phyloP scores from a whole-genome alignment of 2,797 vertebrate species.

The Danio kyathit region DNA sequence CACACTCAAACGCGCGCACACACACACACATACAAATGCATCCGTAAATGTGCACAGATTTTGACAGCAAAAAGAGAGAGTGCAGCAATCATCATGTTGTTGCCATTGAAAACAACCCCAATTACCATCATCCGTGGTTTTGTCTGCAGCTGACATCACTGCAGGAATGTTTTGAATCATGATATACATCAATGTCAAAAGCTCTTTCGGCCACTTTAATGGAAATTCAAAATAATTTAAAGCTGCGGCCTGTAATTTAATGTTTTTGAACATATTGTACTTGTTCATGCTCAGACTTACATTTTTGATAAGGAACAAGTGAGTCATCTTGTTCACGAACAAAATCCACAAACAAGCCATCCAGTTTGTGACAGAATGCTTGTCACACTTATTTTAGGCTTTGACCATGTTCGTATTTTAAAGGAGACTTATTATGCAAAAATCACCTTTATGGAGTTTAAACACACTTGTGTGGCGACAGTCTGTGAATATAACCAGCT shows the following conservation, averaged over 20 bases:
- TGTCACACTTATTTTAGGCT: too few species aligned
- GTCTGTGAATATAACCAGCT: too few species aligned
- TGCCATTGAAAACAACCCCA: constrained; percentile 30
- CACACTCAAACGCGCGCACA: constrained; percentile 4
- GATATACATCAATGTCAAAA: background rate
- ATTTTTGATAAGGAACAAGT: background rate
- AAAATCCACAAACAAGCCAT: background rate
- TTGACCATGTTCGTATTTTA: too few species aligned
- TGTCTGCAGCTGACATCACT: constrained; percentile 12
- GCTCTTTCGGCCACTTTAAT: background rate
- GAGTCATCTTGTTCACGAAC: background rate
- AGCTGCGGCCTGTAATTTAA: background rate
- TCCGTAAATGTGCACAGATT: constrained; percentile 48
- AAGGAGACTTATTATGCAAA: too few species aligned
- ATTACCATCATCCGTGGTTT: constrained; percentile 27
- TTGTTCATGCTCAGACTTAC: too few species aligned
- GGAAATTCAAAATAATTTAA: constrained; percentile 2
- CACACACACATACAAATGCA: constrained; percentile 15
- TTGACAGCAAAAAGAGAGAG: constrained; percentile 44
- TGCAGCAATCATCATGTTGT: constrained; percentile 16
- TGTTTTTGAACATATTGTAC: background rate
- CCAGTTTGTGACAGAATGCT: background rate
- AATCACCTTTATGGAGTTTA: too few species aligned
- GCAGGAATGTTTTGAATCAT: background rate
- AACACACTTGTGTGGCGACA: too few species aligned